Evolutionary conservation across 35 echinoderm and acorn worm species (phyloP).

Genomic region (Apostichopus parvimensis): DNA sequence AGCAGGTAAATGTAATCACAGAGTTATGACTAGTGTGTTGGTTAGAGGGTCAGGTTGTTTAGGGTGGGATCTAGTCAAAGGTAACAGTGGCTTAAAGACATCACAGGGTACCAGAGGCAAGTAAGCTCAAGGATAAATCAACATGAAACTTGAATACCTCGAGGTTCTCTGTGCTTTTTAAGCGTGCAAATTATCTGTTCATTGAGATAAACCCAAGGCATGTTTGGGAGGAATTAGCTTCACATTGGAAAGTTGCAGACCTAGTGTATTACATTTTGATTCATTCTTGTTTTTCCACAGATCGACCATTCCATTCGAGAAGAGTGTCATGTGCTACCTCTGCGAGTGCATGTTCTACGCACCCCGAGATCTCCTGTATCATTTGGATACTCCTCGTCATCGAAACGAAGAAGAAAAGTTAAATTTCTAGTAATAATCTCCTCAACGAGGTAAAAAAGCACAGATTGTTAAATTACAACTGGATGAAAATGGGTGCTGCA

Average conservation of each 20-base stretch:
- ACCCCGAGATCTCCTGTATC: slow-evolving; percentile 81
- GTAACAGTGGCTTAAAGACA: too few species aligned
- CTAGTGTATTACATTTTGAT: neutral
- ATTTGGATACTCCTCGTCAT: slow-evolving; percentile 69
- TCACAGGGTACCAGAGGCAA: too few species aligned
- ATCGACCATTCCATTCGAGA: slow-evolving; percentile 80
- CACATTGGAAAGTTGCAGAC: neutral
- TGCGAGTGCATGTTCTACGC: slow-evolving; percentile 70
- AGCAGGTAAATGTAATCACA: slow-evolving; percentile 61
- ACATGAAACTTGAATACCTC: too few species aligned
- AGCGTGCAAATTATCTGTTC: too few species aligned
- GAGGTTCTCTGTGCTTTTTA: too few species aligned
- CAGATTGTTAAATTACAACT: too few species aligned
- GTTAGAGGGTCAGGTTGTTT: neutral
- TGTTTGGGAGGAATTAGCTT: neutral
- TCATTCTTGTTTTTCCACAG: slow-evolving; percentile 37
- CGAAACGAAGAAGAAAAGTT: slow-evolving; percentile 67
- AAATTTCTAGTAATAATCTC: slow-evolving; percentile 23
- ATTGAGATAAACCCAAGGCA: neutral
- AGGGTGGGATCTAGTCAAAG: too few species aligned
- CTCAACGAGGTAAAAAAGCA: neutral
- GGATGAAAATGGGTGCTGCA: too few species aligned
- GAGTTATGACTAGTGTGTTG: neutral
- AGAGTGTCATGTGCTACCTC: slow-evolving; percentile 69
- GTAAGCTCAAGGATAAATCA: too few species aligned